Evolutionary conservation across 2,888 invertebrate species (phyloP).

Genomic region (Hemaris fuciformis): DNA sequence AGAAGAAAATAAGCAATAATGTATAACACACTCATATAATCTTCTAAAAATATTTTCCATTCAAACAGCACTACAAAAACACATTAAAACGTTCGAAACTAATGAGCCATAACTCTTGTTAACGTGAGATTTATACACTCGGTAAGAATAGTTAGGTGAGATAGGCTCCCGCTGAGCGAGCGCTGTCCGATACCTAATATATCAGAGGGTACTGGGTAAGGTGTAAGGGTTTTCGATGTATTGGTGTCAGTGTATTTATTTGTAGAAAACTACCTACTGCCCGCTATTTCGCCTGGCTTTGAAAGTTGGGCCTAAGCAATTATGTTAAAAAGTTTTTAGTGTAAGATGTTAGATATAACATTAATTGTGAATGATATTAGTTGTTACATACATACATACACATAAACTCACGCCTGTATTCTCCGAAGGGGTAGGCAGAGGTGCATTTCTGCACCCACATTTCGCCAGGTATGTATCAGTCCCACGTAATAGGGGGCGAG

Average conservation of each 20-base stretch:
- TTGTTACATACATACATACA: no score
- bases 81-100: constrained; percentile 46
- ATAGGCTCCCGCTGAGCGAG: constrained; percentile 38
- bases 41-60: background rate
- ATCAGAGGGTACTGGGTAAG: constrained; percentile 60
- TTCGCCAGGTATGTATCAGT: no score
- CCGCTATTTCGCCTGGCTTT: no score
- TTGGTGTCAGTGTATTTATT: background rate
- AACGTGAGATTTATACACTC: constrained; percentile 57
- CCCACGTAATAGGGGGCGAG: no score
- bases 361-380: no score
- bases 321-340: no score
- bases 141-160: constrained; percentile 49
- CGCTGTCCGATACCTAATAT: constrained; percentile 53
- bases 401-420: no score
- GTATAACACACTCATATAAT: background rate
- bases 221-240: constrained; percentile 66
- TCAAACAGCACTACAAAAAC: constrained; percentile 19
- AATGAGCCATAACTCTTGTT: constrained; percentile 61
- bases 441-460: no score
- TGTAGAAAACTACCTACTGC: no score
- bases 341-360: no score
- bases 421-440: no score
- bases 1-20: background rate
- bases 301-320: no score